Base-by-base conservation (phyloP, 2,797 vertebrate genomes). In the Selene dorsalis region DNA sequence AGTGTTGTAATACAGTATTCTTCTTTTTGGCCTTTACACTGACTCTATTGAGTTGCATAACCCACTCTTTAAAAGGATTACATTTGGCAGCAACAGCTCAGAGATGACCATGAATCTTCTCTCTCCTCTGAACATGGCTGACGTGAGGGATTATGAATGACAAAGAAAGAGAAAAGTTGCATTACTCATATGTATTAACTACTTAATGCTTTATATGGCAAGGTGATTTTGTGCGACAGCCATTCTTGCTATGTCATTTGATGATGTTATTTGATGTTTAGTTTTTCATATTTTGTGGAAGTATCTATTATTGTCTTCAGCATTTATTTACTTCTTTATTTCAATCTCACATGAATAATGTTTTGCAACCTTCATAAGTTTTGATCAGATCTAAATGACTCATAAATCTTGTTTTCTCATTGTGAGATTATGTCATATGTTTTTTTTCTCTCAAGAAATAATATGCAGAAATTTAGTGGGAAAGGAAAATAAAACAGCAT, bases 31-130 rank as follows among this genome's bases (percentile, higher is more conserved):
- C 35, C 11, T 24, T 41, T 39, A 45, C 12, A 74, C 39, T 58
- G 20, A 16, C 12, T 35, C 16, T 57, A 58, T 2, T 67, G n/a
- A 41, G 69, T 78, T 70, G 24, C 30, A 39, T 66, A 81, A 78
- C 65, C 20, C 17, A 43, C 43, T 75, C 39, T 70, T 39, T 65
- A 73, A 68, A 57, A 73, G 75, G 38, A 67, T 77, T 73, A 70
- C 12, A 50, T 72, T 82, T 80, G 77, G 62, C 57, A 74, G 55
- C 30, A 62, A 48, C 38, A 18, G 50, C 24, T 38, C 20, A 43
- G 26, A 70, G 41, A 62, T 22, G 22, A 73, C 62, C 53, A 78
- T 85, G 43, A 85, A 81, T 87, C 75, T 78, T 58, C 18, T 61
- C 30, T 59, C 45, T 70, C 62, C 80, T 68, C 58, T 65, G 67